Conservation (phyloP, 2,888 invertebrate species). For the Tenthredo distinguenda region DNA sequence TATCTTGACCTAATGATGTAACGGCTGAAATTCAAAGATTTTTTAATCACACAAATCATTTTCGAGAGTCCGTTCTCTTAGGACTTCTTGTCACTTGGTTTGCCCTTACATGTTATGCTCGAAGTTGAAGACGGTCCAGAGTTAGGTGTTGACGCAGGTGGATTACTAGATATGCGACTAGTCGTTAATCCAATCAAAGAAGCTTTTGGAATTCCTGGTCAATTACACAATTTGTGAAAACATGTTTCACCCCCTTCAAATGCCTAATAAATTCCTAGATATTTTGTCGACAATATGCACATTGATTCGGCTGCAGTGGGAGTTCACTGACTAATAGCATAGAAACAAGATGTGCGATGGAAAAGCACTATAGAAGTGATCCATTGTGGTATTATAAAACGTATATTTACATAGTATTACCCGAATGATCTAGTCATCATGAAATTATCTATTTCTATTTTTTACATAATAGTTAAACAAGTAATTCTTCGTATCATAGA, state of each 20-base stretch:
- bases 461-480: neutral
- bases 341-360: constrained; percentile 26
- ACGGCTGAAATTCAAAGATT: constrained; percentile 80
- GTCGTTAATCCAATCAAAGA: constrained; percentile 90
- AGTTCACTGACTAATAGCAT: constrained; percentile 44
- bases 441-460: neutral
- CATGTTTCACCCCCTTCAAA: neutral
- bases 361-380: constrained; percentile 32
- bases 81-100: constrained; percentile 39
- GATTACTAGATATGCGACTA: constrained; percentile 85
- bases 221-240: constrained; percentile 46
- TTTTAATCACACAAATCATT: neutral
- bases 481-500: neutral
- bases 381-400: constrained; percentile 47
- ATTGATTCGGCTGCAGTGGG: constrained; percentile 12
- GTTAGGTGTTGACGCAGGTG: constrained; percentile 85
- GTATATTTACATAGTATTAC: constrained; percentile 17
- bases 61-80: constrained; percentile 20
- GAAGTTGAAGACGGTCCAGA: constrained; percentile 86
- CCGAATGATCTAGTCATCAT: neutral
- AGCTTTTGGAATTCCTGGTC: constrained; percentile 88
- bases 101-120: constrained; percentile 83
- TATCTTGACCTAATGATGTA: constrained; percentile 81
- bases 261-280: neutral
- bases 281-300: constrained; percentile 5